Base-by-base conservation (phyloP, 2,888 invertebrate species). In the Oscheius myriophilus region DNA sequence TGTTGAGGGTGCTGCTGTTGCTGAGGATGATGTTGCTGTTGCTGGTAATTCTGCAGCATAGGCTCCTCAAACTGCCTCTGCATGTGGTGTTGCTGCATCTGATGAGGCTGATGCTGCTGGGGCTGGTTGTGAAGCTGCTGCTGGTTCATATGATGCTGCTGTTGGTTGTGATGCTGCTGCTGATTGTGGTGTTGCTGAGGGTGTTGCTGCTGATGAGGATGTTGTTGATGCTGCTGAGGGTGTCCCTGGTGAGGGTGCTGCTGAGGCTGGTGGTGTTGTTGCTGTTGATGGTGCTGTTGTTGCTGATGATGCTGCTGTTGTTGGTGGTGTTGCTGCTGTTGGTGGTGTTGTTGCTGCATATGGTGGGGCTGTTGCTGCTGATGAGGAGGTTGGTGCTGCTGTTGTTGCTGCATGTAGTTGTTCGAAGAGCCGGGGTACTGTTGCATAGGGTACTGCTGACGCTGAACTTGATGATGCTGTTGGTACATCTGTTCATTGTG, bases 151-250 rank as follows among this genome's bases (percentile, higher is more conserved):
- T n/a, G 59, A 59, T 57, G 57, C 42, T 57, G 57, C 14, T 33
- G 41, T 57, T 49, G 49, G 26, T 21, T 21, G n/a, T 46, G 46
- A 11, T 49, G 46, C 49, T 61, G 61, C 16, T 14, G 46, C 33
- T 61, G 61, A n/a, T 16, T 39, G 25, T 61, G 61, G 23, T 61
- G 61, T 39, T 18, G 49, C 21, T 57, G 57, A 41, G 57, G 42
- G 18, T 61, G 61, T 26, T 61, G 46, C 7, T 61, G 61, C 11
- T 21, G 42, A n/a, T 39, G 33, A n/a, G n/a, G 59, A 16, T 9
- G 21, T 11, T 33, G 46, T 26, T 61, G 61, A 4, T 61, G 61
- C 61, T 61, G 61, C 16, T n/a, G n/a, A n/a, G 33, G 25, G n/a
- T 25, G 61, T 26, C 46, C 46, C 14, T 16, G 45, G 16, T 61